These are phyloP conservation scores for Neoitamus cyanurus DNA, from an alignment of 2,888 invertebrate species.

Conservation along the genomic window DNA sequence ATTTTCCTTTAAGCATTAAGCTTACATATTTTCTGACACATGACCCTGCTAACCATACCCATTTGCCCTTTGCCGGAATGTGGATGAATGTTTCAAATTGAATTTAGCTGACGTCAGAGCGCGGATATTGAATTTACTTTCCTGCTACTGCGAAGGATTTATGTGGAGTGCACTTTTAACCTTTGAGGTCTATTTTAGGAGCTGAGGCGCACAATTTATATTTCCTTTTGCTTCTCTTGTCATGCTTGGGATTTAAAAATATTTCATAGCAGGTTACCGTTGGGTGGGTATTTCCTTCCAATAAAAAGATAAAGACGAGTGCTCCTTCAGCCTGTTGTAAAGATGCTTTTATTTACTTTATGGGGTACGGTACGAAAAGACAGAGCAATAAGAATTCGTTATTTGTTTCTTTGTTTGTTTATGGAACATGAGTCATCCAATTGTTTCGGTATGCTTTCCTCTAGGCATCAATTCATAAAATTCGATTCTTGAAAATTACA, in stretches of 20 bases:
- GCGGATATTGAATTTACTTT: not conserved
- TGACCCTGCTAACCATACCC: not conserved
- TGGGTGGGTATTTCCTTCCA: not conserved
- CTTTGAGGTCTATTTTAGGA: not conserved
- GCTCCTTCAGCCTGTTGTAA: not conserved
- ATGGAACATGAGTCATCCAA: no score
- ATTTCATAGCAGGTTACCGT: not conserved
- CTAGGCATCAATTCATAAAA: no score
- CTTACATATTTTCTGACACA: not conserved
- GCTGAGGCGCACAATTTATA: not conserved
- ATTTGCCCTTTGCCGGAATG: not conserved
- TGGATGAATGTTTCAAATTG: not conserved
- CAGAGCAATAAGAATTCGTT: not conserved
- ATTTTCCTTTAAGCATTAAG: not conserved
- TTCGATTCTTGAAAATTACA: no score
- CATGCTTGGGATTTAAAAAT: not conserved
- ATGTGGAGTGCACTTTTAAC: not conserved
- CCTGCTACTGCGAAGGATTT: not conserved
- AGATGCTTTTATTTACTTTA: not conserved
- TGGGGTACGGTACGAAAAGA: not conserved
- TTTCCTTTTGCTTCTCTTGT: not conserved
- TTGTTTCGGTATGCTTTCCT: no score
- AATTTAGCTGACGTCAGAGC: not conserved
- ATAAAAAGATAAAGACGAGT: not conserved
- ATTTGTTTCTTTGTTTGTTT: not conserved